These are phyloP conservation scores for Tenthredo livida DNA, from an alignment of 2,888 invertebrate species.

Conservation along the genomic window DNA sequence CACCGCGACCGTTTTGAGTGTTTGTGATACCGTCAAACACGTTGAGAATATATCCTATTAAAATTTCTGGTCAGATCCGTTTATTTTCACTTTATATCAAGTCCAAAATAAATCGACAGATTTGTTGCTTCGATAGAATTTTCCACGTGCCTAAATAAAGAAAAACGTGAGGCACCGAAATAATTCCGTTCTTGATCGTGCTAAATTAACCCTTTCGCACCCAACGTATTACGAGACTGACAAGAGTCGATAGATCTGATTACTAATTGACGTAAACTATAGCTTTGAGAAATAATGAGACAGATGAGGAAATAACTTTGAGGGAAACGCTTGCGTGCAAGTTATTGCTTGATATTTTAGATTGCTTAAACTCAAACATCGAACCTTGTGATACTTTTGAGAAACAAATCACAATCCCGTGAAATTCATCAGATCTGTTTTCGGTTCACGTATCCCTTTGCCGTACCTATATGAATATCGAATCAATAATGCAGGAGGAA, in stretches of 20 bases:
- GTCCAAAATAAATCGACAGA: neutral
- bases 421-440: neutral
- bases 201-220: neutral
- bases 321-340: neutral
- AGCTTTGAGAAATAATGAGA: neutral
- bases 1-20: neutral
- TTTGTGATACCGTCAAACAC: neutral
- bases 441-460: neutral
- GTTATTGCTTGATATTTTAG: neutral
- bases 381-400: neutral
- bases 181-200: neutral
- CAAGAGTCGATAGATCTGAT: neutral
- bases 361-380: neutral
- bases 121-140: neutral
- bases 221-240: neutral
- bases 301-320: neutral
- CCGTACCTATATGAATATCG: neutral
- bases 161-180: neutral
- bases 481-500: neutral
- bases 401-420: neutral
- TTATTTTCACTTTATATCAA: neutral
- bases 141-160: neutral
- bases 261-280: neutral
- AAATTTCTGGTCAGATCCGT: neutral
- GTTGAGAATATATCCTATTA: neutral